Percentiles rank a stretch among this genome's conserved stretches.
These are phyloP conservation scores for Actenoides hombroni DNA, from an alignment of 2,113 vertebrate species.

Conservation along the genomic window DNA sequence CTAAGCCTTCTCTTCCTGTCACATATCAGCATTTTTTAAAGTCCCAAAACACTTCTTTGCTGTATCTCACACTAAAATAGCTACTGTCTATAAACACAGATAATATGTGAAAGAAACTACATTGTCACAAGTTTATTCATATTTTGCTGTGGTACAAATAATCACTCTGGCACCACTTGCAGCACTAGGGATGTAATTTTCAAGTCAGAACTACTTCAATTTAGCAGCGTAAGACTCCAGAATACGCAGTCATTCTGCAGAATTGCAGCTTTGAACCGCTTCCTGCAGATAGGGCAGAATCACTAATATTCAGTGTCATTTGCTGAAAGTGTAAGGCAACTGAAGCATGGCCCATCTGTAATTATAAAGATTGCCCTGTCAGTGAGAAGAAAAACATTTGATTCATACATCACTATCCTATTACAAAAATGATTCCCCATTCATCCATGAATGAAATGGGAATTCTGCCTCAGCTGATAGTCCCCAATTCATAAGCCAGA, in stretches of 20 bases:
- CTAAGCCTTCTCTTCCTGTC: neutral
- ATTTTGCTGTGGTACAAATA: neutral
- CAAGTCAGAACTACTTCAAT: neutral
- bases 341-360: conserved; percentile 25
- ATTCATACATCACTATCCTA: neutral
- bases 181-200: neutral
- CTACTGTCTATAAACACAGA: neutral
- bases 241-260: neutral
- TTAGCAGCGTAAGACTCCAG: neutral
- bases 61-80: neutral
- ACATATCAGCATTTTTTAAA: neutral
- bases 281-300: neutral
- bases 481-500: neutral
- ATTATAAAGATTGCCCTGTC: conserved; percentile 44
- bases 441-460: neutral
- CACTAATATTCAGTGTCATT: conserved; percentile 36
- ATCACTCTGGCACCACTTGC: neutral
- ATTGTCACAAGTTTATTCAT: neutral
- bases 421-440: neutral
- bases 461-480: neutral
- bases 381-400: conserved; percentile 42
- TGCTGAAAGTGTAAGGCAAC: conserved; percentile 33
- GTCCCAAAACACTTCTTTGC: neutral
- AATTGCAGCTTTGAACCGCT: conserved; percentile 12
- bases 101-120: neutral